Percentiles rank a stretch among this genome's conserved stretches.
phyloP scores from a whole-genome alignment of 92 coral and sea anemone genomes.

The Virgularia gustaviana region DNA sequence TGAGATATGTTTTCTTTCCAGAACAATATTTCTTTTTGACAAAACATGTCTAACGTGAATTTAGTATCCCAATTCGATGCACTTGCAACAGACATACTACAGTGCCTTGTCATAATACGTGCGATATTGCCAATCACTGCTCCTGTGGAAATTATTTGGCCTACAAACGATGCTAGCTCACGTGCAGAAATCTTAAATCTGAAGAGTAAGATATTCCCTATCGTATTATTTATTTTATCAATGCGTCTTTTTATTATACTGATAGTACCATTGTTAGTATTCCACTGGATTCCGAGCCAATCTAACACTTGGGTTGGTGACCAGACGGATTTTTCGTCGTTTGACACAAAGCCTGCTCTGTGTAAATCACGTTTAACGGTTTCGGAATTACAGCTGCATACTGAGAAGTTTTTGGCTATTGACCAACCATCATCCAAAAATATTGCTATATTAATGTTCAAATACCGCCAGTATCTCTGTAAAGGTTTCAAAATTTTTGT shows the following conservation, averaged over 20 bases:
- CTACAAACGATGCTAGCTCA: constrained; percentile 41
- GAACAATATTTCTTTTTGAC: constrained; percentile 40
- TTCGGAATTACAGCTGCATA: not conserved
- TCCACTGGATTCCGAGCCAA: constrained; percentile 58
- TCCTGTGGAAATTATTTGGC: constrained; percentile 52
- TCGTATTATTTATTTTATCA: constrained; percentile 26
- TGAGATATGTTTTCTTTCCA: no score
- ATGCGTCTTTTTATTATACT: constrained; percentile 38
- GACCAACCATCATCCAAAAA: constrained; percentile 10
- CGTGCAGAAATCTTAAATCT: constrained; percentile 28
- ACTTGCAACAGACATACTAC: constrained; percentile 51
- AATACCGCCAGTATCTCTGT: constrained; percentile 3
- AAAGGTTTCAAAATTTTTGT: constrained; percentile 2
- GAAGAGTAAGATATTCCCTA: not conserved
- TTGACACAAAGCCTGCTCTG: constrained; percentile 46
- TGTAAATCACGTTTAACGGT: not conserved
- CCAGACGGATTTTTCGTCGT: constrained; percentile 54
- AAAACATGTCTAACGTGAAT: constrained; percentile 36
- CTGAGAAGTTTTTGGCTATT: not conserved
- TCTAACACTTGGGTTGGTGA: constrained; percentile 42
- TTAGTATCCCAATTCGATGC: constrained; percentile 29
- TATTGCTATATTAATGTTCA: not conserved
- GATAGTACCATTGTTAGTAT: constrained; percentile 38
- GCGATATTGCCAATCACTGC: constrained; percentile 44
- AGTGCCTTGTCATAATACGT: constrained; percentile 46